These are phyloP conservation scores for Amphiprion ocellaris DNA, from an alignment of 2,113 vertebrate species.

Conservation along the genomic window DNA sequence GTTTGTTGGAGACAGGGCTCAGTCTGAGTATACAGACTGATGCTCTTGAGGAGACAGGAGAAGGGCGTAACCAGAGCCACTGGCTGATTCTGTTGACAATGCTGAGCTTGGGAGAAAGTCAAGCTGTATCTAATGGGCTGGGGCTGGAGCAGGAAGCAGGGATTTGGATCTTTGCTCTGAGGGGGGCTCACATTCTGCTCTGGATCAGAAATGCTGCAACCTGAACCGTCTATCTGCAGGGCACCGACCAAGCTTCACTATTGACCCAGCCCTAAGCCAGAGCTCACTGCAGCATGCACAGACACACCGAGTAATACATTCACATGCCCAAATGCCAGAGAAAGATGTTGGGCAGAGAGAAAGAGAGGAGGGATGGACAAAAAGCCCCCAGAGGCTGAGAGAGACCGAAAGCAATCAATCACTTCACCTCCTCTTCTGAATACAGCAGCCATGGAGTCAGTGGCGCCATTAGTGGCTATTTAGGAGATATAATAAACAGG, in stretches of 20 bases:
- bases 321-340: slow-evolving; percentile 15
- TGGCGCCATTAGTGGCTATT: slow-evolving; percentile 59
- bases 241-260: slow-evolving; percentile 29
- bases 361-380: not conserved
- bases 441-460: slow-evolving; percentile 38
- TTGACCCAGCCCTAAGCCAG: slow-evolving; percentile 43
- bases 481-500: slow-evolving; percentile 59
- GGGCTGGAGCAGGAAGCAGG: slow-evolving; percentile 61
- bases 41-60: slow-evolving; percentile 69
- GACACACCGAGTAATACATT: slow-evolving; percentile 23
- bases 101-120: slow-evolving; percentile 70
- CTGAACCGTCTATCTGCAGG: slow-evolving; percentile 59
- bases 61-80: slow-evolving; percentile 71
- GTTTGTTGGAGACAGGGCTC: slow-evolving; percentile 26
- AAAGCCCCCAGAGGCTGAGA: slow-evolving; percentile 33
- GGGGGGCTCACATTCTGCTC: slow-evolving; percentile 80
- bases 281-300: slow-evolving; percentile 25
- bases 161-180: slow-evolving; percentile 58
- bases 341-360: not conserved
- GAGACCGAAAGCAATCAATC: slow-evolving; percentile 64
- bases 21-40: slow-evolving; percentile 29
- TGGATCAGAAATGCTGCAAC: slow-evolving; percentile 72
- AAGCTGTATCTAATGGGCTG: slow-evolving; percentile 63
- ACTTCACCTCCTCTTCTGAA: slow-evolving; percentile 27
- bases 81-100: slow-evolving; percentile 51